A percentile compares a stretch with the other conserved stretches of the same genome.
Conservation (phyloP, 2,888 invertebrate genomes). For the Norana najaformis region DNA sequence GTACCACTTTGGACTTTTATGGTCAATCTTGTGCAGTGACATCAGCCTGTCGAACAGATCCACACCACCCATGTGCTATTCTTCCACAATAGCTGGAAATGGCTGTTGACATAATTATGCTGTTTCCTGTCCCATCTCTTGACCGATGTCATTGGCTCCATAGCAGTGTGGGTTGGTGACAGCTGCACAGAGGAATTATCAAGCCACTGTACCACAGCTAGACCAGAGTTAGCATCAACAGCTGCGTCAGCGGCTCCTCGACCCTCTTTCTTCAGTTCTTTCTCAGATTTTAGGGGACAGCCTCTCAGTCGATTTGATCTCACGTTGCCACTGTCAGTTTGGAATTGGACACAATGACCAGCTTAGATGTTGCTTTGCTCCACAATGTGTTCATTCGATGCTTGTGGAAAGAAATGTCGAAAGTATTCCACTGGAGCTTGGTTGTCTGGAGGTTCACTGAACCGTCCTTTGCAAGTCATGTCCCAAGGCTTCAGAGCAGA, state of each 20-base stretch:
- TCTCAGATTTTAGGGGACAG: background rate
- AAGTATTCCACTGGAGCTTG: background rate
- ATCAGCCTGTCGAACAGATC: too few species aligned
- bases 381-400: background rate
- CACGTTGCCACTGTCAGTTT: too few species aligned
- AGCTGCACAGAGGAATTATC: background rate
- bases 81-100: too few species aligned
- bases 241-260: background rate
- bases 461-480: background rate
- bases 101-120: too few species aligned
- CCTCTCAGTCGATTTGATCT: constrained; percentile 8
- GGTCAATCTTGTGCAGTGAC: too few species aligned
- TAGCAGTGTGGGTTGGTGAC: background rate
- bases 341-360: too few species aligned
- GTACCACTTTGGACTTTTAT: background rate
- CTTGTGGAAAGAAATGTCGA: background rate
- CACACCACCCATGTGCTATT: too few species aligned
- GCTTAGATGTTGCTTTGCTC: background rate
- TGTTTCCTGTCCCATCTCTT: too few species aligned
- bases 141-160: too few species aligned
- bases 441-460: background rate
- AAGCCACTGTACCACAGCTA: background rate
- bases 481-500: background rate
- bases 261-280: constrained; percentile 1
- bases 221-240: background rate